Evolutionary conservation across 2,888 invertebrate species (phyloP).

Genomic region (Hemistola chrysoprasaria): DNA sequence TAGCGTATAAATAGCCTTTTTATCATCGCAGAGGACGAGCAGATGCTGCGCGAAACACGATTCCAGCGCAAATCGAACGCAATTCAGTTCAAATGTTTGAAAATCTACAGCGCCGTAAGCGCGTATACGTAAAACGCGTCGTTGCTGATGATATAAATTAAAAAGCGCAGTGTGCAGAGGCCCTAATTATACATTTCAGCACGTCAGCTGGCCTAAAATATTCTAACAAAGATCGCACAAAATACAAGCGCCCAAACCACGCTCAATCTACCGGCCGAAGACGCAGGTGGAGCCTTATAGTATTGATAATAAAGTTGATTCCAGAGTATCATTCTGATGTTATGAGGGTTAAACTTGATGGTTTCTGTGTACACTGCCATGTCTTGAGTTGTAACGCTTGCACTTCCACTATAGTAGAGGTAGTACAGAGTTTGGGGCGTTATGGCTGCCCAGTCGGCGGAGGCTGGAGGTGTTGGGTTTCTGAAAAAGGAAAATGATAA

Average conservation of each 20-base stretch:
- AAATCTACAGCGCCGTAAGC: no score
- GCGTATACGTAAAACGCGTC: no score
- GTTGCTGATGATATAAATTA: no score
- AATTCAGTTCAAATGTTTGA: no score
- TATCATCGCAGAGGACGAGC: no score
- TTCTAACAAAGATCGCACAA: conserved; percentile 32
- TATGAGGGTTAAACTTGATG: conserved; percentile 46
- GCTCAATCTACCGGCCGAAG: conserved; percentile 31
- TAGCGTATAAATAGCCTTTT: no score
- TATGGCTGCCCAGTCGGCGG: conserved; percentile 36
- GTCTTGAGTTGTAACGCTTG: not conserved
- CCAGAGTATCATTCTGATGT: conserved; percentile 48
- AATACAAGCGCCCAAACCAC: conserved; percentile 34
- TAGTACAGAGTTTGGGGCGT: conserved; percentile 32
- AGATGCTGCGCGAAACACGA: no score
- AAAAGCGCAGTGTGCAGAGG: no score
- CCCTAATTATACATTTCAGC: conserved; percentile 1
- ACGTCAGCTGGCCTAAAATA: conserved; percentile 30
- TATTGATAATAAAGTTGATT: conserved; percentile 38
- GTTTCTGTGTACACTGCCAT: conserved; percentile 5
- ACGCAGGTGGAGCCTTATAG: conserved; percentile 41
- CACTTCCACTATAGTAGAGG: conserved; percentile 42
- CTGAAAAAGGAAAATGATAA: conserved; percentile 12
- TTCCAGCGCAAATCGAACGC: no score
- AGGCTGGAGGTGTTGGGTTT: conserved; percentile 13